A percentile compares a stretch with the other conserved stretches of the same genome.
These are phyloP conservation scores for Clarias pachynema DNA, from an alignment of 2,797 vertebrate genomes.

Conservation along the genomic window DNA sequence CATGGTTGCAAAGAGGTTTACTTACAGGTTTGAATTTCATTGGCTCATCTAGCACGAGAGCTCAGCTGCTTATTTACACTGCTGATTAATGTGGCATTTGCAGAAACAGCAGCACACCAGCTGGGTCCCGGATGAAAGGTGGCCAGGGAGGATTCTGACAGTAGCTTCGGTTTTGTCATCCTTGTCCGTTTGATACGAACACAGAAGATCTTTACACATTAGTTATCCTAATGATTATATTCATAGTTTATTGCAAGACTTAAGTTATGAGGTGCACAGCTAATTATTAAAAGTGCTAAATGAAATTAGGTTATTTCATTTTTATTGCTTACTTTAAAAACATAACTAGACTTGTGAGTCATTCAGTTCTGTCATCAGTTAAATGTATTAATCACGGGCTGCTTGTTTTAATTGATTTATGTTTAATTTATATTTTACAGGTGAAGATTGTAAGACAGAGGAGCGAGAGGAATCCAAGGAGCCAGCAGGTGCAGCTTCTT, in stretches of 20 bases:
- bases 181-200: slow-evolving; percentile 47
- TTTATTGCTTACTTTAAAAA: slow-evolving; percentile 34
- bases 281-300: slow-evolving; percentile 41
- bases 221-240: slow-evolving; percentile 34
- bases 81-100: slow-evolving; percentile 44
- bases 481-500: slow-evolving; percentile 43
- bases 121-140: slow-evolving; percentile 30
- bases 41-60: slow-evolving; percentile 39
- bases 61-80: slow-evolving; percentile 51
- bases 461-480: slow-evolving; percentile 63
- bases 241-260: slow-evolving; percentile 41
- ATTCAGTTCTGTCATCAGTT: not conserved
- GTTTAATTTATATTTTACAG: slow-evolving; percentile 50
- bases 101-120: slow-evolving; percentile 42
- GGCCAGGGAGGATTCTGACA: slow-evolving; percentile 44
- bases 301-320: slow-evolving; percentile 36
- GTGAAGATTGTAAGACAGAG: slow-evolving; percentile 61
- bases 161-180: slow-evolving; percentile 22
- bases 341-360: slow-evolving; percentile 37
- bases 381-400: not conserved
- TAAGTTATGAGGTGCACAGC: slow-evolving; percentile 43
- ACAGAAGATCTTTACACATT: slow-evolving; percentile 49
- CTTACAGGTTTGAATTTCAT: slow-evolving; percentile 38
- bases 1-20: slow-evolving; percentile 38
- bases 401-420: not conserved